These are phyloP conservation scores for Parascotia fuliginaria DNA, from an alignment of 2,888 invertebrate species.

Conservation along the genomic window DNA sequence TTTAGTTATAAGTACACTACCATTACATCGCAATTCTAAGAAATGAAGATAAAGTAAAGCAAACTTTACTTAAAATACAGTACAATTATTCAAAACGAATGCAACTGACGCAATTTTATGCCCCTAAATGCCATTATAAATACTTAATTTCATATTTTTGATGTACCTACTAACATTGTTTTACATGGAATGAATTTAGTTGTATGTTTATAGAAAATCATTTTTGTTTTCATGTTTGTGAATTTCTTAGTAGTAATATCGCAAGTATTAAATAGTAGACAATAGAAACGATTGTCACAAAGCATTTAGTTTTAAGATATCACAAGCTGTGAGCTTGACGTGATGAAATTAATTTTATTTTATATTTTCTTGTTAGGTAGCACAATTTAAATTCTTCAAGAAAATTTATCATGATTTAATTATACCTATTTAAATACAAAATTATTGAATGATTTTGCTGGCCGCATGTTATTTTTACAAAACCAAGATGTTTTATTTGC, in stretches of 20 bases:
- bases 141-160: constrained; percentile 28
- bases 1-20: constrained; percentile 27
- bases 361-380: constrained; percentile 16
- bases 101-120: constrained; percentile 34
- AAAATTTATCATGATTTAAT: constrained; percentile 29
- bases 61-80: constrained; percentile 8
- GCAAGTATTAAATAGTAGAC: constrained; percentile 40
- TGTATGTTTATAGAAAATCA: constrained; percentile 42
- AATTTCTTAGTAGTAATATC: constrained; percentile 35
- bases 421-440: constrained; percentile 29
- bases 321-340: constrained; percentile 54
- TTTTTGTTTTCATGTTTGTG: constrained; percentile 33
- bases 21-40: not conserved
- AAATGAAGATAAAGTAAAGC: too few species aligned
- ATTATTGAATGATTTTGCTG: constrained; percentile 15
- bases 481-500: constrained; percentile 56
- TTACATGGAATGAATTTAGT: constrained; percentile 32
- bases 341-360: constrained; percentile 30
- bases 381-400: constrained; percentile 17
- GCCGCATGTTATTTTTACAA: constrained; percentile 22
- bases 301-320: constrained; percentile 64
- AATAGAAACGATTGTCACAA: constrained; percentile 61
- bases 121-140: constrained; percentile 38
- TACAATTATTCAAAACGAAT: constrained; percentile 34
- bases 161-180: constrained; percentile 42